phyloP scores from a whole-genome alignment of 30 jellyfish, hydroid and myxozoan species.

The Cassiopea xamachana region DNA sequence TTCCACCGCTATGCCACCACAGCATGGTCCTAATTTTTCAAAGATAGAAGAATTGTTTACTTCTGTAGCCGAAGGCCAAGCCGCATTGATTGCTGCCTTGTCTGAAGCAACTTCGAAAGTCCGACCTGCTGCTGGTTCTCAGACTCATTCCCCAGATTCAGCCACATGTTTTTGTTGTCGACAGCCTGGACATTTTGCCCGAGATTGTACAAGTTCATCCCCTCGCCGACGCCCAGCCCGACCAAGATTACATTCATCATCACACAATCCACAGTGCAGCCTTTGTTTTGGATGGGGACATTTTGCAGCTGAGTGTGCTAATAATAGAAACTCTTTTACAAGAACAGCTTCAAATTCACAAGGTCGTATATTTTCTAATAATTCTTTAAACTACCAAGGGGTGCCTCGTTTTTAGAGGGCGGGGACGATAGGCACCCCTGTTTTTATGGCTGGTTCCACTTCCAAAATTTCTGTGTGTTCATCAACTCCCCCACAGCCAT shows the following conservation, averaged over 20 bases:
- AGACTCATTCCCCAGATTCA: not conserved
- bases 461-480: not conserved
- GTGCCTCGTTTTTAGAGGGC: constrained; percentile 27
- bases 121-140: not conserved
- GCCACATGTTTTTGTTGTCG: not conserved
- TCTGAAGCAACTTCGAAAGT: not conserved
- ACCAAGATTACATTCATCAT: not conserved
- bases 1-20: not conserved
- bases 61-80: constrained; percentile 7
- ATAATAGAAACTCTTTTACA: constrained; percentile 8
- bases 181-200: not conserved
- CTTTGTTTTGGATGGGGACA: constrained; percentile 24
- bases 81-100: constrained; percentile 15
- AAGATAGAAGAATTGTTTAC: not conserved
- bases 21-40: not conserved
- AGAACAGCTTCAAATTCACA: constrained; percentile 9
- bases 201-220: constrained; percentile 4
- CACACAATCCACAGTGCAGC: not conserved
- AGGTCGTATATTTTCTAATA: not conserved
- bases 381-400: constrained; percentile 29
- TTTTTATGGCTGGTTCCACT: constrained; percentile 15
- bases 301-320: constrained; percentile 10
- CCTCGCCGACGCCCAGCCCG: not conserved
- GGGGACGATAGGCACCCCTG: constrained; percentile 26
- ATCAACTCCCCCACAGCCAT: not conserved